phyloP scores from a whole-genome alignment of 2,113 vertebrate genomes.

The Crotophaga sulcirostris region DNA sequence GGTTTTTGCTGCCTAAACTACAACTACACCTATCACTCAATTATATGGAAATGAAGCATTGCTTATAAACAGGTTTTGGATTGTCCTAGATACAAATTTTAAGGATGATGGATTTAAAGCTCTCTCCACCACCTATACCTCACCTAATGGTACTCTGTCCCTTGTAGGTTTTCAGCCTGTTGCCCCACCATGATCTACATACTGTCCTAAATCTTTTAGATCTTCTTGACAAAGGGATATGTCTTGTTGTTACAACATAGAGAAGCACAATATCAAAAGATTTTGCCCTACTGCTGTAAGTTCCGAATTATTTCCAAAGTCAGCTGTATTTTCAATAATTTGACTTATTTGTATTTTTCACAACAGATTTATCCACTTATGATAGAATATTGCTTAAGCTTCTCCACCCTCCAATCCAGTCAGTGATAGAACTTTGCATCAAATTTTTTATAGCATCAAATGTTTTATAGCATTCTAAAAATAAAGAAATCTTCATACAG shows the following conservation, averaged over 20 bases:
- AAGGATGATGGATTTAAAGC: background rate
- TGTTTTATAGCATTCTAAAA: background rate
- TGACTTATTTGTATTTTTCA: background rate
- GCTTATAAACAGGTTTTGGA: background rate
- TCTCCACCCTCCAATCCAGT: background rate
- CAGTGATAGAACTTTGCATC: background rate
- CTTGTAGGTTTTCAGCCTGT: background rate
- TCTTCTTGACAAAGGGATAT: background rate
- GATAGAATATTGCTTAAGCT: background rate
- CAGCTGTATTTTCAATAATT: background rate
- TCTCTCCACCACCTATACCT: background rate
- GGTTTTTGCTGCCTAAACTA: background rate
- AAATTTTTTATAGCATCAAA: background rate
- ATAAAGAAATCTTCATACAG: background rate
- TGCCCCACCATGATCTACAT: background rate
- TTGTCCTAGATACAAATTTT: background rate
- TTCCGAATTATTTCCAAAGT: background rate
- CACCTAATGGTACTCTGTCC: background rate
- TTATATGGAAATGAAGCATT: background rate
- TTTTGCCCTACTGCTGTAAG: background rate
- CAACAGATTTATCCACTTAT: background rate
- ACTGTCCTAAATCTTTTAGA: background rate
- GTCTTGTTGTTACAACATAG: background rate
- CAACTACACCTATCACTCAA: background rate
- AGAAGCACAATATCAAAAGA: background rate